Evolutionary conservation across 2,113 vertebrate genomes (phyloP), one percentile per base, ranked within the genome.

Genomic region (Otocyon megalotis): DNA sequence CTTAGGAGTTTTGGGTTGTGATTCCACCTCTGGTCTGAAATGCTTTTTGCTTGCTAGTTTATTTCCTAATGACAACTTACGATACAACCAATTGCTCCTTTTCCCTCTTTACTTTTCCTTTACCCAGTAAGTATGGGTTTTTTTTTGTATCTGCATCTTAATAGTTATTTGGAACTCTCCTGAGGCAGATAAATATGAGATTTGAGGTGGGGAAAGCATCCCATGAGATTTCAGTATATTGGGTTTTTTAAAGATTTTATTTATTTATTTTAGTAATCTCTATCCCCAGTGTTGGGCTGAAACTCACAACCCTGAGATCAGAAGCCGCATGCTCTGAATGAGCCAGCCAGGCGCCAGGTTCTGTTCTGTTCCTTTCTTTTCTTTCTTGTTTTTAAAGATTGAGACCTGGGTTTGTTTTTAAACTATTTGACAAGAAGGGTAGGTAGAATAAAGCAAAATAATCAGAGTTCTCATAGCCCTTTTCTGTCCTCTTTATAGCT

Each of bases 321-420:
- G 35, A n/a, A 71, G 17, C 35, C 19, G 17, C 19, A 37, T 4
- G n/a, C 32, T 69, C n/a, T 71, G 69, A 71, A 20, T 17, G 69
- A 71, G 69, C n/a, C 67, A 71, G n/a, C n/a, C n/a, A 71, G 69
- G 69, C 69, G 35, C n/a, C n/a, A 37, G 35, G n/a, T 71, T 71
- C 17, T 65, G 30, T 32, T 67, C 30, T 72, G 43, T 35, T 69
- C 32, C n/a, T n/a, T 35, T 20, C 20, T 43, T 11, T 28, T 22
- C 26, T 76, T 26, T 48, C 11, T 65, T 74, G 26, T 24, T 24
- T 76, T 48, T 13, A 63, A 63, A 63, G 62, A 63, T 63, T 28
- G 72, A 48, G 43, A 50, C 37, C 32, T 56, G 26, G 76, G 54
- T 96, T 97, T 89, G 62, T 84, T 94, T 94, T 92, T 80, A 82